Percentiles rank a stretch among this genome's conserved stretches.
Conservation (phyloP, 2,113 vertebrate genomes). For the Globicephala melas region DNA sequence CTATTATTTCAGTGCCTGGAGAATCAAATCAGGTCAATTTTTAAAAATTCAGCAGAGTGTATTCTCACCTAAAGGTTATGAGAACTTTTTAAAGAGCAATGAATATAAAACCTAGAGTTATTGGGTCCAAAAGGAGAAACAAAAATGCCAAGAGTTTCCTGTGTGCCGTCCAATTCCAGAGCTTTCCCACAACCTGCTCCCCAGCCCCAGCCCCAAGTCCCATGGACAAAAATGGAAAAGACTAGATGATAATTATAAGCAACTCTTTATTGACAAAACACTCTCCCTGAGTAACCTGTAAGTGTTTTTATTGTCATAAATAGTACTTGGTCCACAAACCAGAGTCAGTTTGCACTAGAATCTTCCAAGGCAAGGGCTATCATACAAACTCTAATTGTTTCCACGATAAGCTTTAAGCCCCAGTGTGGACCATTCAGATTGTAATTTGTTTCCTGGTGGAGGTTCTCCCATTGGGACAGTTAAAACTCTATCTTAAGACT, state of each 20-base stretch:
- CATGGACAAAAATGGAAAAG: neutral
- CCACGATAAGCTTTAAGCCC: neutral
- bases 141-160: neutral
- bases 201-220: no score
- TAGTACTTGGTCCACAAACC: no score
- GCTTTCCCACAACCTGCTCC: rapidly evolving
- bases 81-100: neutral
- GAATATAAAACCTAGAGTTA: neutral
- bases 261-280: neutral
- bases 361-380: neutral
- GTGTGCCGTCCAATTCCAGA: rapidly evolving
- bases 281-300: rapidly evolving
- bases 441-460: neutral
- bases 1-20: neutral
- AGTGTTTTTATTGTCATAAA: neutral
- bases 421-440: rapidly evolving
- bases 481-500: neutral
- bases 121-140: neutral
- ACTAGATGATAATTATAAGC: neutral
- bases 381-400: neutral
- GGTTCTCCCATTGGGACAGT: neutral
- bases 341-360: neutral
- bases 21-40: neutral
- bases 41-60: neutral
- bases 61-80: neutral